Conservation (phyloP, 2,888 invertebrate genomes). For the Orthosia incerta region DNA sequence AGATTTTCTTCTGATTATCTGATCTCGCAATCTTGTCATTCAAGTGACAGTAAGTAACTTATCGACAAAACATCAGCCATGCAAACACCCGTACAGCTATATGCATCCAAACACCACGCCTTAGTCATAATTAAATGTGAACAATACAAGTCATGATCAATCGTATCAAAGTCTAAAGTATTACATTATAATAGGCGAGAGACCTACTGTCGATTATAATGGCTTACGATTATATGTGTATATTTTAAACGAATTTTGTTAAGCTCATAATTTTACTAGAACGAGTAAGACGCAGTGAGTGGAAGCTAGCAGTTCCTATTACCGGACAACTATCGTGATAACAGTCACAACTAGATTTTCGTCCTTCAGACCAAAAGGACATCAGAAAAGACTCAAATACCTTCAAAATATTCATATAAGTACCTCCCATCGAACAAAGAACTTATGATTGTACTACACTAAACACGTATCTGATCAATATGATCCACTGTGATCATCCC, state of each 20-base stretch:
- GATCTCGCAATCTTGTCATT: not conserved
- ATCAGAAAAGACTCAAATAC: conserved; percentile 59
- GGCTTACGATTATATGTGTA: conserved; percentile 65
- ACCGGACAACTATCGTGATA: conserved; percentile 63
- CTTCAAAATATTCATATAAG: conserved; percentile 62
- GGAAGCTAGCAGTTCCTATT: conserved; percentile 64
- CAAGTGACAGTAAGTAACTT: conserved; percentile 40
- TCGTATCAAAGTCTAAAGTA: conserved; percentile 67
- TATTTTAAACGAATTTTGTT: conserved; percentile 65
- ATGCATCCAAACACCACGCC: conserved; percentile 63
- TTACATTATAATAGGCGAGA: conserved; percentile 62
- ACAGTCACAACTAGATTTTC: conserved; percentile 64
- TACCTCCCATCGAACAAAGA: conserved; percentile 57
- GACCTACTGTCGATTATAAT: conserved; percentile 64
- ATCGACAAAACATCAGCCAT: conserved; percentile 49
- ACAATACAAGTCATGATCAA: conserved; percentile 59
- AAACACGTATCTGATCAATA: conserved; percentile 66
- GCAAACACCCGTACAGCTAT: conserved; percentile 63
- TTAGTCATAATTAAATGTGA: conserved; percentile 61
- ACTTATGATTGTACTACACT: conserved; percentile 63
- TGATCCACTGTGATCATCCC: conserved; percentile 64
- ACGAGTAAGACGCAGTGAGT: conserved; percentile 65
- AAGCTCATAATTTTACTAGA: conserved; percentile 66
- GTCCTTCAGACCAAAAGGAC: conserved; percentile 61
- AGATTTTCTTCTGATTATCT: not conserved